Evolutionary conservation across 1,140 invertebrate species (phyloP), one percentile per base, ranked within the genome.

Genomic region (Drosophila willistoni): DNA sequence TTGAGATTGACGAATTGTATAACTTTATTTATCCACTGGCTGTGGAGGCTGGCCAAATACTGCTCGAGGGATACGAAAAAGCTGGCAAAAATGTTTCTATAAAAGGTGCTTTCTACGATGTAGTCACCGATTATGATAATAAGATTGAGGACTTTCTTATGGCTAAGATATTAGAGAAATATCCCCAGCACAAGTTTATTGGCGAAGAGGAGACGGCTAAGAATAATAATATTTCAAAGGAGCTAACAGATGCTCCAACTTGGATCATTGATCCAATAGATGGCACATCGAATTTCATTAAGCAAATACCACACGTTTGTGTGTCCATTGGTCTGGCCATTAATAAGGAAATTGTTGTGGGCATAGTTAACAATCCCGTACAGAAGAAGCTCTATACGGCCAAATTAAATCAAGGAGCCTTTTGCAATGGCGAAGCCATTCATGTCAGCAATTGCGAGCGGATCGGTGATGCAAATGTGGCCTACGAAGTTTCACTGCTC

Each of bases 231-330:
- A 93, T 94, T 2, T 86, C 93, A 63, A 94, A 94, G 39, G 93
- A 94, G 51, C 92, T 97, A 33, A 97, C 96, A 5, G 94, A 97
- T 86, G 94, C 94, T 22, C 96, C 97, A 13, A 98, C 97, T 7
- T 98, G 97, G 97, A 97, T 98, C 65, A 97, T 98, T 71, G 97
- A 96, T 91, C 95, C 95, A 2, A 95, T 96, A 41, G 95, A 96
- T 91, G 95, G 95, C 13, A 96, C 96, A 0, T 94, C 95, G 33
- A 96, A 96, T 83, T 96, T 96, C 79, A 95, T 96, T 2, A 95
- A 96, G 85, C 93, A 93, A 59, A 94, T 95, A 71, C 94, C 94
- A 1, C 93, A 95, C 33, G 93, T 94, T 3, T 95, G 94, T 70
- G 94, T 96, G 17, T 96, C 95, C 0, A 93, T 96, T 33, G 95